Conservation (phyloP, 2,888 invertebrate species). For the Deilephila porcellus region DNA sequence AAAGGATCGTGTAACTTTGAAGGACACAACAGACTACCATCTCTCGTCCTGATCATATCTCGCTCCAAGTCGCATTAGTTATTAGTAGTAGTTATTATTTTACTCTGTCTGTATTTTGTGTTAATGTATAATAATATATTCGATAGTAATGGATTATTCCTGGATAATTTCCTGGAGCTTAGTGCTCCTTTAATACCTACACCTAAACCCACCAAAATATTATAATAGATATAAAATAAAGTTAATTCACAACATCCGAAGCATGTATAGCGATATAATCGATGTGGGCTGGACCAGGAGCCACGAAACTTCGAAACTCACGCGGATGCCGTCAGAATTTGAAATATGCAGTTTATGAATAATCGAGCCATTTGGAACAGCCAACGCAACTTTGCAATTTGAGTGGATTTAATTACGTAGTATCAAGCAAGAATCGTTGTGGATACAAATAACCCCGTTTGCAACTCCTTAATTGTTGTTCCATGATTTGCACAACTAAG, state of each 20-base stretch:
- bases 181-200: too few species aligned
- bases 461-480: background rate
- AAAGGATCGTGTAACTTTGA: too few species aligned
- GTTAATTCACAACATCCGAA: background rate
- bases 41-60: too few species aligned
- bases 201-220: too few species aligned
- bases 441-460: background rate
- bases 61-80: too few species aligned
- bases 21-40: too few species aligned
- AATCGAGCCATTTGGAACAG: constrained; percentile 15
- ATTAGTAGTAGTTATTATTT: too few species aligned
- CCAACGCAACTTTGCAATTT: background rate
- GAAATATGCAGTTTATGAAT: constrained; percentile 22
- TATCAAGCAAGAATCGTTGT: constrained; percentile 6
- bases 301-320: constrained; percentile 12
- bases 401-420: constrained; percentile 8
- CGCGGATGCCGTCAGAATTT: constrained; percentile 15
- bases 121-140: too few species aligned
- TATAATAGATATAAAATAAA: too few species aligned
- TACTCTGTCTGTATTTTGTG: too few species aligned
- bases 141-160: too few species aligned
- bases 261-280: background rate
- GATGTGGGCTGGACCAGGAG: background rate
- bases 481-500: constrained; percentile 5
- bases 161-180: too few species aligned